Conservation (phyloP, 2,888 invertebrate species). For the Podabrus alpinus region DNA sequence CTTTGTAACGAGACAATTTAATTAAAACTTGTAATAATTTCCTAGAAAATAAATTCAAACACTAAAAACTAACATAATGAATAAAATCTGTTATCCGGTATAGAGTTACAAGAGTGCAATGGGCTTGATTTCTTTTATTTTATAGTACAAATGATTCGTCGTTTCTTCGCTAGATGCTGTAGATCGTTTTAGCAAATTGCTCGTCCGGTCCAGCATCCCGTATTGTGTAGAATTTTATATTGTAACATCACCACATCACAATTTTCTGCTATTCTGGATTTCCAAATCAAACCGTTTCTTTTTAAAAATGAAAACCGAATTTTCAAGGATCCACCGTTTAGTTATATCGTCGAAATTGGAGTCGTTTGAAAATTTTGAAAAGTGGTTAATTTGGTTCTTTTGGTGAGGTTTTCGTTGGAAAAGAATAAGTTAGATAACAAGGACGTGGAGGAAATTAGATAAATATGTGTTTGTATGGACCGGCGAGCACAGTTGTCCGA, state of each 20-base stretch:
- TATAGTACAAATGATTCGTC: conserved; percentile 39
- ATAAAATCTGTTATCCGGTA: conserved; percentile 26
- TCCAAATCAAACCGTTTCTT: background rate
- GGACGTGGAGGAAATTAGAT: conserved; percentile 25
- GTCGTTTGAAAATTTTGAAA: background rate
- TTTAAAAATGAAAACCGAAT: background rate
- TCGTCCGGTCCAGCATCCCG: conserved; percentile 41
- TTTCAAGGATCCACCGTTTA: background rate
- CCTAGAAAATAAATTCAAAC: conserved; percentile 1
- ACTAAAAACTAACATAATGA: conserved; percentile 17
- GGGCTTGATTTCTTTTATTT: conserved; percentile 45
- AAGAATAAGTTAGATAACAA: background rate
- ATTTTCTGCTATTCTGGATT: conserved; percentile 1
- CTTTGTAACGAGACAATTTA: background rate
- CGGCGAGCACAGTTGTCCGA: conserved; percentile 31
- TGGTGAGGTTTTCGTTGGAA: background rate
- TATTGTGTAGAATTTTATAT: conserved; percentile 41
- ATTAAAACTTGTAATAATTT: background rate
- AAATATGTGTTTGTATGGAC: conserved; percentile 33
- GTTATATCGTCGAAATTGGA: background rate
- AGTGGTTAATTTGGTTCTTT: background rate
- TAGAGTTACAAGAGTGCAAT: conserved; percentile 37
- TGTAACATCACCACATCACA: conserved; percentile 18
- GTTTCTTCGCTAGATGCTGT: conserved; percentile 39
- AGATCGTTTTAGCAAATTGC: conserved; percentile 49